phyloP scores from a whole-genome alignment of 2,888 invertebrate genomes.

The Scrobipalpa costella region DNA sequence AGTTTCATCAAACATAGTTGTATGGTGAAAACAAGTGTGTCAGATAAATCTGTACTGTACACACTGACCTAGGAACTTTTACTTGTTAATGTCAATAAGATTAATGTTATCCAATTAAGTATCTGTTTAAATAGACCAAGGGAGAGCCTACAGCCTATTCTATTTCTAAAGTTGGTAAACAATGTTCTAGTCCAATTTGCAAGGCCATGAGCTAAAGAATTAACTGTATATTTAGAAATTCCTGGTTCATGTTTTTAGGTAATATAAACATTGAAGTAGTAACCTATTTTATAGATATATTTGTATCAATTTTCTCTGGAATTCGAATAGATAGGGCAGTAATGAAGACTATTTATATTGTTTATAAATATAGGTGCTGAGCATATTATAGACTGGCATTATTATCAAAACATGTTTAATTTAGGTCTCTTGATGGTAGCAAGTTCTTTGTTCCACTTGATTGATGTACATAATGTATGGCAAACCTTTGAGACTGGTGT shows the following conservation, averaged over 20 bases:
- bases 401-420: background rate
- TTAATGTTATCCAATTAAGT: slow-evolving; percentile 8
- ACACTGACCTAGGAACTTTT: background rate
- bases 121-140: background rate
- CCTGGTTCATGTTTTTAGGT: slow-evolving; percentile 2
- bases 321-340: slow-evolving; percentile 4
- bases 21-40: background rate
- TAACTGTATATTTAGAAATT: background rate
- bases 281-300: slow-evolving; percentile 3
- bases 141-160: background rate
- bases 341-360: background rate
- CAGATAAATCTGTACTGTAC: slow-evolving; percentile 6
- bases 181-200: background rate
- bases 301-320: slow-evolving; percentile 5
- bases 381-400: background rate
- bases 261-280: background rate
- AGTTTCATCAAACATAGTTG: slow-evolving; percentile 28
- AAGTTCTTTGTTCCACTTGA: too few species aligned
- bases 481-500: too few species aligned
- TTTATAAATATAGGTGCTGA: background rate
- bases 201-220: background rate
- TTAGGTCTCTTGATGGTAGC: background rate
- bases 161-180: background rate
- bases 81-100: background rate
- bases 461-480: too few species aligned